These are phyloP conservation scores for Ispidina picta DNA, from an alignment of 2,797 vertebrate genomes.

Conservation along the genomic window DNA sequence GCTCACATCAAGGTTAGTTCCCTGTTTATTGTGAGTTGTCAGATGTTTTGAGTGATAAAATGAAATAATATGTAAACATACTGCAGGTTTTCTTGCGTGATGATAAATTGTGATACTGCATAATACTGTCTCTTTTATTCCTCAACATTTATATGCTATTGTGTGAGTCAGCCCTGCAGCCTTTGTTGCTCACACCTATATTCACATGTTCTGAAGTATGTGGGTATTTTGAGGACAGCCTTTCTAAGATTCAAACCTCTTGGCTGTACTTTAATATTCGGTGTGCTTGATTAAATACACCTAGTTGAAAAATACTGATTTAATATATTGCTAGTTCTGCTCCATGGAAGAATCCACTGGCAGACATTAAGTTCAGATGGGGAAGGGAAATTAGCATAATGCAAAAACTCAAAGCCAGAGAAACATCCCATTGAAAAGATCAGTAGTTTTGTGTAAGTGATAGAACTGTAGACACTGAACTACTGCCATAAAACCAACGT, in stretches of 20 bases:
- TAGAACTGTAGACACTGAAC: neutral
- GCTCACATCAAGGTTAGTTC: slow-evolving; percentile 81
- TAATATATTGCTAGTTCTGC: neutral
- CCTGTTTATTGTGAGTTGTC: neutral
- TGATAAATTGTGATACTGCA: neutral
- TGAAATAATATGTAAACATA: neutral
- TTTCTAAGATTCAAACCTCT: neutral
- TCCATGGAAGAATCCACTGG: neutral
- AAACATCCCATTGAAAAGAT: neutral
- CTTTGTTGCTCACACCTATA: neutral
- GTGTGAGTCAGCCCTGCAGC: neutral
- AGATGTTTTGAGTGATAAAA: neutral
- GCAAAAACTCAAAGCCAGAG: neutral
- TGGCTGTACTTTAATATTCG: neutral
- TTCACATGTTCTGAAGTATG: neutral
- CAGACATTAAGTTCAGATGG: neutral
- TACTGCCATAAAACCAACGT: neutral
- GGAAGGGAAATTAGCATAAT: neutral
- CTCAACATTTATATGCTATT: neutral
- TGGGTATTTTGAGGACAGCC: neutral
- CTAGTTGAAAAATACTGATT: neutral
- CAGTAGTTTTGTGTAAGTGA: neutral
- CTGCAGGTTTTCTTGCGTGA: neutral
- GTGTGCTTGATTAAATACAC: neutral
- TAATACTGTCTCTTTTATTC: neutral